These are phyloP conservation scores for Macroramphosus scolopax DNA, from an alignment of 2,797 vertebrate genomes.

Conservation along the genomic window DNA sequence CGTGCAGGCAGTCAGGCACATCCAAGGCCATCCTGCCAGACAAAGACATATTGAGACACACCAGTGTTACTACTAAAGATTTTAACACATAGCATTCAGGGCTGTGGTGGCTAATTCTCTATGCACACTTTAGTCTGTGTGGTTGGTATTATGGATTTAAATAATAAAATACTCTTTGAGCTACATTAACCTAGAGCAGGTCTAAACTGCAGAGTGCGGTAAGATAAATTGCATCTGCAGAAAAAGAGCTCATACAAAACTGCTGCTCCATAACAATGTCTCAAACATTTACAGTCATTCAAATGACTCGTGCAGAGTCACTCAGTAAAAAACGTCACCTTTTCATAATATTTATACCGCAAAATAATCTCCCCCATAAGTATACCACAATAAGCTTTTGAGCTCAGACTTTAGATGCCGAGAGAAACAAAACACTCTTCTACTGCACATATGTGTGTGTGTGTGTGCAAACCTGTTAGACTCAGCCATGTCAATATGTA, in stretches of 20 bases:
- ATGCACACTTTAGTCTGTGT: too few species aligned
- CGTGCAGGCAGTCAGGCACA: constrained; percentile 69
- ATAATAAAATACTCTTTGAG: constrained; percentile 7
- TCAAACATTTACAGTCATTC: constrained; percentile 40
- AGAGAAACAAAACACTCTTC: constrained; percentile 12
- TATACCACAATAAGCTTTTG: constrained; percentile 18
- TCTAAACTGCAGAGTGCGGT: not conserved
- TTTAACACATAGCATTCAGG: too few species aligned
- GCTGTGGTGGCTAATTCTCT: too few species aligned
- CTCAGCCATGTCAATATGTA: constrained; percentile 77
- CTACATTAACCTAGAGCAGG: not conserved
- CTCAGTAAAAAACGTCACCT: constrained; percentile 15
- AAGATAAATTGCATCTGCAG: constrained; percentile 10
- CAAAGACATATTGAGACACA: not conserved
- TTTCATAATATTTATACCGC: constrained; percentile 11
- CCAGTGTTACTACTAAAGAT: too few species aligned
- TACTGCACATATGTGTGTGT: constrained; percentile 2
- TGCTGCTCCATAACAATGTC: constrained; percentile 17
- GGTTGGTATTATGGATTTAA: too few species aligned
- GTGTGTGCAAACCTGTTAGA: constrained; percentile 74
- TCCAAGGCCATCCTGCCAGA: constrained; percentile 66
- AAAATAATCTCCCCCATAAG: constrained; percentile 36
- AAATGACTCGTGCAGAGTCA: constrained; percentile 20
- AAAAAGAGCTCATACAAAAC: too few species aligned
- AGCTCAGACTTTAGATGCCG: constrained; percentile 6